These are phyloP conservation scores for Clamator glandarius DNA, from an alignment of 2,797 vertebrate species.

Conservation along the genomic window DNA sequence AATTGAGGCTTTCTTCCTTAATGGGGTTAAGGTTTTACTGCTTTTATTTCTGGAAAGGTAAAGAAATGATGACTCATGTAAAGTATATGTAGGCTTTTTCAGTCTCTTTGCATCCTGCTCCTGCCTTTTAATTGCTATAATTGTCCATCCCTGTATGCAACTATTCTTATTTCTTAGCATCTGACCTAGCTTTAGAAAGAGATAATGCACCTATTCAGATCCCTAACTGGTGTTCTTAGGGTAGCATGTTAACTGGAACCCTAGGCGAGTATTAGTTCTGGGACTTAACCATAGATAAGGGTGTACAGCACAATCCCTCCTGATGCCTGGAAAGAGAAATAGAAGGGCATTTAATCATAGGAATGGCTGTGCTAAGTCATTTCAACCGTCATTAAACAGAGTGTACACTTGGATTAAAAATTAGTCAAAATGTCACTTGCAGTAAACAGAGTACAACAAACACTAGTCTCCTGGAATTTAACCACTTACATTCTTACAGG, in stretches of 20 bases:
- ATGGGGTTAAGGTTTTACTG: neutral
- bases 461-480: conserved; percentile 18
- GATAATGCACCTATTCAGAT: neutral
- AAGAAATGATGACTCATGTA: neutral
- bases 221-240: neutral
- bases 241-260: neutral
- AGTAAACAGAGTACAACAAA: neutral
- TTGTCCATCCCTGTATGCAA: neutral
- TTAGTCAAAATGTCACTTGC: neutral
- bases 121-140: neutral
- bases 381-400: neutral
- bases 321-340: neutral
- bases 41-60: conserved; percentile 4
- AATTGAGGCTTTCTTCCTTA: neutral
- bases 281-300: neutral
- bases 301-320: neutral
- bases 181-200: conserved; percentile 1
- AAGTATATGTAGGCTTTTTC: neutral
- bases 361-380: neutral
- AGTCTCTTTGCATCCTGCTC: neutral
- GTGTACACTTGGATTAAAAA: neutral
- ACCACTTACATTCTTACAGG: conserved; percentile 53
- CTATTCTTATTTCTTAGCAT: neutral
- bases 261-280: neutral
- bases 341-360: neutral